Evolutionary conservation across 2,113 vertebrate genomes (phyloP).

Genomic region (Equus quagga): DNA sequence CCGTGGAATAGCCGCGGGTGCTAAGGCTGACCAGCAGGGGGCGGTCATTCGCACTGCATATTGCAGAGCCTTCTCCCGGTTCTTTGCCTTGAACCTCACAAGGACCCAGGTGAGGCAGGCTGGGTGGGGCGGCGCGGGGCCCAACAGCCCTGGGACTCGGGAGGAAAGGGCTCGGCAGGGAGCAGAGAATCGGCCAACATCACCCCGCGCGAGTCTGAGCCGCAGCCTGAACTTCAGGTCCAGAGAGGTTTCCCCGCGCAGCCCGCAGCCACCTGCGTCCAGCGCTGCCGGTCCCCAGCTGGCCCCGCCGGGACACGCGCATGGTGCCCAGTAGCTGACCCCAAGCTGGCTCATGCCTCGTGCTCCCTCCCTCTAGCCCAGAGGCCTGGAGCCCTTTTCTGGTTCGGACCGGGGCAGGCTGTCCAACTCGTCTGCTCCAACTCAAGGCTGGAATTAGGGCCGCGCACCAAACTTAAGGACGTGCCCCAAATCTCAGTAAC

Average conservation of each 20-base stretch:
- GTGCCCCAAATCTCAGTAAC: no score
- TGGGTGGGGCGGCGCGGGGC: neutral
- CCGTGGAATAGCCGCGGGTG: rapidly evolving
- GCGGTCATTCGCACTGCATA: rapidly evolving
- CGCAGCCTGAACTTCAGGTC: neutral
- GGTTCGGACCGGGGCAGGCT: neutral
- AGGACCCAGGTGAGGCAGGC: neutral
- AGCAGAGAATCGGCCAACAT: neutral
- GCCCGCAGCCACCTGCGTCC: neutral
- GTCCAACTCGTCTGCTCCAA: neutral
- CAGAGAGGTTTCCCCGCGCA: neutral
- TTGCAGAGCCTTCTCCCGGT: no score
- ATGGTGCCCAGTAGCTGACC: neutral
- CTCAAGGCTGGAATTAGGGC: neutral
- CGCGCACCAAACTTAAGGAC: neutral
- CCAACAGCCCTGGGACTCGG: no score
- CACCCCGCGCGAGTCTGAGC: neutral
- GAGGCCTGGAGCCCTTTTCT: neutral
- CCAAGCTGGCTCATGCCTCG: neutral
- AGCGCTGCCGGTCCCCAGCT: neutral
- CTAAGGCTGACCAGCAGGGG: neutral
- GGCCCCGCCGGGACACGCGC: rapidly evolving
- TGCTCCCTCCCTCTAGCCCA: neutral
- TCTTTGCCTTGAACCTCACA: neutral
- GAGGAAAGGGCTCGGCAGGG: neutral